Percentiles rank a stretch among this genome's conserved stretches.
These are phyloP conservation scores for Sterrhoptilus dennistouni DNA, from an alignment of 2,113 vertebrate genomes.

Conservation along the genomic window DNA sequence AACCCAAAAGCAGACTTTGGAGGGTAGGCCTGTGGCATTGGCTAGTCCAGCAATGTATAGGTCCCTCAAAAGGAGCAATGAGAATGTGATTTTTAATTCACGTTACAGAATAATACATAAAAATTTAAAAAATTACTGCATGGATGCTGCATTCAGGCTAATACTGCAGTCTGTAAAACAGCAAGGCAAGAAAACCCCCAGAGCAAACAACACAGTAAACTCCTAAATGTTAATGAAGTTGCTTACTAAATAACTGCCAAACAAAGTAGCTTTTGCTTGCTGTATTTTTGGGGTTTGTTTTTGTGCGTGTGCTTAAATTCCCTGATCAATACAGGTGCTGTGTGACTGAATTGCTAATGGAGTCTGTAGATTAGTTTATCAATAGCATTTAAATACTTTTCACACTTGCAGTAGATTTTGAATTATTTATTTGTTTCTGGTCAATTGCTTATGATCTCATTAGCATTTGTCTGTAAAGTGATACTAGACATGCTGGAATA, in stretches of 20 bases:
- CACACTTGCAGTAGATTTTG: conserved; percentile 84
- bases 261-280: neutral
- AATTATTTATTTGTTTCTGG: conserved; percentile 91
- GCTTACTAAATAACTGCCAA: conserved; percentile 6
- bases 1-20: neutral
- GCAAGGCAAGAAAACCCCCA: neutral
- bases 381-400: conserved; percentile 97
- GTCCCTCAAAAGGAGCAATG: neutral
- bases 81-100: neutral
- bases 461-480: conserved; percentile 84
- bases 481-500: conserved; percentile 53
- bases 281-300: conserved; percentile 44
- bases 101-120: neutral
- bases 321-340: conserved; percentile 78
- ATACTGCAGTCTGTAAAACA: neutral
- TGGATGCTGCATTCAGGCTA: neutral
- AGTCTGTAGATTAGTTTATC: conserved; percentile 86
- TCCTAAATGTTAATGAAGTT: conserved; percentile 25
- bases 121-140: neutral
- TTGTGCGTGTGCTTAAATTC: conserved; percentile 44
- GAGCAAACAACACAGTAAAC: neutral
- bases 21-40: neutral
- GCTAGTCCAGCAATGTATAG: neutral
- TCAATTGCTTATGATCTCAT: conserved; percentile 92
- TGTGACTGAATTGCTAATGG: conserved; percentile 85